A percentile compares a stretch with the other conserved stretches of the same genome.
Evolutionary conservation across 2,113 vertebrate species (phyloP).

Genomic region (Uria aalge): DNA sequence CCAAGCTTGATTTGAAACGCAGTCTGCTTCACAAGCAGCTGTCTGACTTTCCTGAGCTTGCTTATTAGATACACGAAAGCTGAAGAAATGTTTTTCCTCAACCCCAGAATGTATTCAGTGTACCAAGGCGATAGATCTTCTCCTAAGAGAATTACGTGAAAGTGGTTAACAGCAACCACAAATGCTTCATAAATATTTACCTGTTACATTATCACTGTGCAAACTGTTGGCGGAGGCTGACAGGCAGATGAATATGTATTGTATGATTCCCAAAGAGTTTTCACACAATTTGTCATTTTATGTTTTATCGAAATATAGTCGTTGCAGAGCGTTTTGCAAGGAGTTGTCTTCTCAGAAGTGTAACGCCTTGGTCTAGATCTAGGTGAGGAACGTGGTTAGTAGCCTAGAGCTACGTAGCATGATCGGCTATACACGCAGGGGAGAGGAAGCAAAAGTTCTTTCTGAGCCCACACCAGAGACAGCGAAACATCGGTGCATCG

Average conservation of each 20-base stretch:
- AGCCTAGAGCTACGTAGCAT: rapidly evolving
- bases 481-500: neutral
- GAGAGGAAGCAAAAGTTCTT: neutral
- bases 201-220: neutral
- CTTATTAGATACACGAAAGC: neutral
- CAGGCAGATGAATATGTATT: neutral
- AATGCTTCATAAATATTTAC: neutral
- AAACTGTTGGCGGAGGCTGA: neutral
- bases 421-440: neutral
- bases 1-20: neutral
- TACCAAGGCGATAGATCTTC: neutral
- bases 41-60: neutral
- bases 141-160: neutral
- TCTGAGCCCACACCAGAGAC: too few species aligned
- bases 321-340: neutral
- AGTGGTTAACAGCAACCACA: neutral
- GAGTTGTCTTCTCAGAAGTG: neutral
- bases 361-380: neutral
- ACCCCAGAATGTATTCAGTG: neutral
- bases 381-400: neutral
- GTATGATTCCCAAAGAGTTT: neutral
- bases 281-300: neutral
- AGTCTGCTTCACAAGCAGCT: neutral
- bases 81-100: neutral
- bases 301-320: neutral